Evolutionary conservation across 2,888 invertebrate species (phyloP).

Genomic region (Spisula subtruncata): DNA sequence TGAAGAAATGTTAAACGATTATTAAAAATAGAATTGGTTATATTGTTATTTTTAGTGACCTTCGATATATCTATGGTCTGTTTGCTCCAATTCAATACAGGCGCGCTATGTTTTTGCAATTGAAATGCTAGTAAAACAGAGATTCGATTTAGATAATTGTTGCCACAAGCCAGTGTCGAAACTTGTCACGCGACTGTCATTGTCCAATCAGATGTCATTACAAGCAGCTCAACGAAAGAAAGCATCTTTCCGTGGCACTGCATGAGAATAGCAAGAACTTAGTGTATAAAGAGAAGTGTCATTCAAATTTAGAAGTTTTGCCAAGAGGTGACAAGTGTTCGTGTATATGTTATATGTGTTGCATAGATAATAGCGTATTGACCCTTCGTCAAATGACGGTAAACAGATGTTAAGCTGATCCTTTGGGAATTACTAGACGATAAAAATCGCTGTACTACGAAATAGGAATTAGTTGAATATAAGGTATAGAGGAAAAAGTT

Average conservation of each 20-base stretch:
- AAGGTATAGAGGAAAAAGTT: constrained; percentile 23
- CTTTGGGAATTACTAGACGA: constrained; percentile 2
- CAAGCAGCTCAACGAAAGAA: not conserved
- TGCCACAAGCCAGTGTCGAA: not conserved
- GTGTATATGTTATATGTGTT: constrained; percentile 9
- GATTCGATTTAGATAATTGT: not conserved
- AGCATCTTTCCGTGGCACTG: not conserved
- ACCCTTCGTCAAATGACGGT: constrained; percentile 16
- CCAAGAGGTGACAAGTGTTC: not conserved
- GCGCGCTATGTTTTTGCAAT: no score
- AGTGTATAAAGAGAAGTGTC: not conserved
- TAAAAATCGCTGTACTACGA: constrained; percentile 2
- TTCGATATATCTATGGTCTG: no score
- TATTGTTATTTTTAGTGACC: no score
- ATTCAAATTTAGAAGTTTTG: not conserved
- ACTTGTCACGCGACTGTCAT: not conserved
- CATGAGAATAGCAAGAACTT: not conserved
- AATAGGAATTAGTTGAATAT: constrained; percentile 1
- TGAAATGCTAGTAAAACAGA: no score
- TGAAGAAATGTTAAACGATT: no score
- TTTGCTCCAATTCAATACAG: no score
- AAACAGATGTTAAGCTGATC: constrained; percentile 1
- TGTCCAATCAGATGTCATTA: not conserved
- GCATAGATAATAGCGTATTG: constrained; percentile 21
- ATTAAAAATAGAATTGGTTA: no score